These are phyloP conservation scores for Lasius platythorax DNA, from an alignment of 2,888 invertebrate genomes.

Conservation along the genomic window DNA sequence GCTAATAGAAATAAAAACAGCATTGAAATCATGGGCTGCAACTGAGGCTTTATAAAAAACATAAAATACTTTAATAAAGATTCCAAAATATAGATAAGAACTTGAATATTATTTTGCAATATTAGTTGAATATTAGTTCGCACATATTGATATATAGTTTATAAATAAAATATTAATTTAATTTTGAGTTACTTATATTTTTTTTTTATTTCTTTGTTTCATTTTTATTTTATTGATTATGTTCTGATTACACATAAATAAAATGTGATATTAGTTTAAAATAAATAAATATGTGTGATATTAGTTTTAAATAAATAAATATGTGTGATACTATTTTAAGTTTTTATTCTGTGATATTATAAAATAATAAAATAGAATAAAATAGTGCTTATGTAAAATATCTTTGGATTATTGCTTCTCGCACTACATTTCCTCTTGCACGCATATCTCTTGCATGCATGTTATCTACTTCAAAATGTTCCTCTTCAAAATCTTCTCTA, in stretches of 20 bases:
- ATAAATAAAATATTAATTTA: background rate
- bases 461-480: background rate
- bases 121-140: background rate
- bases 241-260: background rate
- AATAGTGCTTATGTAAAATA: background rate
- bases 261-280: background rate
- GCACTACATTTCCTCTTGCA: background rate
- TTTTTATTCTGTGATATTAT: background rate
- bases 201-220: too few species aligned
- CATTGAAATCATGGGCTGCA: too few species aligned
- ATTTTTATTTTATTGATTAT: too few species aligned
- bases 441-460: background rate
- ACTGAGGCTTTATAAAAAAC: too few species aligned
- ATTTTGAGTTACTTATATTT: too few species aligned
- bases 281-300: background rate
- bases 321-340: background rate
- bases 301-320: background rate
- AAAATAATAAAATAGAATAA: too few species aligned
- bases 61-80: too few species aligned
- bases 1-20: too few species aligned
- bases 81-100: too few species aligned
- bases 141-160: background rate
- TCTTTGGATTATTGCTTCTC: constrained; percentile 2
- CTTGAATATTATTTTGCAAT: too few species aligned
- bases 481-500: background rate